Evolutionary conservation across 2,888 invertebrate species (phyloP).

Genomic region (Agriotes lineatus): DNA sequence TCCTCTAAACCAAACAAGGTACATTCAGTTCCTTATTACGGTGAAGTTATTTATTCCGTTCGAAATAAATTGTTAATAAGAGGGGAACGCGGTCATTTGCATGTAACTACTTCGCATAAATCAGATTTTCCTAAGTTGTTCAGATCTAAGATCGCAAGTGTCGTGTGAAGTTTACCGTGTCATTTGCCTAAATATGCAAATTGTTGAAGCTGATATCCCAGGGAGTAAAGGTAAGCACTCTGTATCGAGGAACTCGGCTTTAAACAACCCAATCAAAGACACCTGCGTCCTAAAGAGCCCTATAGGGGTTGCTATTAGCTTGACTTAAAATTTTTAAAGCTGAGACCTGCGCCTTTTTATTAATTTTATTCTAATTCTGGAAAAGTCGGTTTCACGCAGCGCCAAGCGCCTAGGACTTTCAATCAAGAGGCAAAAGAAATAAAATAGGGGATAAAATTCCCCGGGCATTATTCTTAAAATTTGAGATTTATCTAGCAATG

Average conservation of each 20-base stretch:
- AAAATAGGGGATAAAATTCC: constrained; percentile 10
- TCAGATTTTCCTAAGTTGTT: constrained; percentile 34
- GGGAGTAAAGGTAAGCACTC: constrained; percentile 50
- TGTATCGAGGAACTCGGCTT: constrained; percentile 52
- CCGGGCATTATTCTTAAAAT: constrained; percentile 32
- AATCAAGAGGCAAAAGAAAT: not conserved
- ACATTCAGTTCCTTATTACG: not conserved
- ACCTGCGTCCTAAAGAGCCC: constrained; percentile 55
- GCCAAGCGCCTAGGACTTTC: not conserved
- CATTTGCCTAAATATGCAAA: constrained; percentile 56
- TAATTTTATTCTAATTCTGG: constrained; percentile 56
- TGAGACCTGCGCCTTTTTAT: constrained; percentile 50
- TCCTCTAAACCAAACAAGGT: not conserved
- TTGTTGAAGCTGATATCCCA: constrained; percentile 51
- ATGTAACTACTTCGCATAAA: constrained; percentile 32
- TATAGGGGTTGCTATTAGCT: constrained; percentile 49
- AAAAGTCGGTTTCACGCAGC: constrained; percentile 8
- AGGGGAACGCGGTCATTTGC: constrained; percentile 21
- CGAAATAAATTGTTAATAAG: constrained; percentile 11
- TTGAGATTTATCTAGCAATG: constrained; percentile 38
- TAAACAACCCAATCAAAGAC: constrained; percentile 56
- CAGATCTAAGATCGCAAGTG: constrained; percentile 41
- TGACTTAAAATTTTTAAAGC: constrained; percentile 50
- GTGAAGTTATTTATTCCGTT: not conserved
- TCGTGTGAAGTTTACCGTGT: constrained; percentile 50